phyloP scores from a whole-genome alignment of 2,113 vertebrate species.

The Carassius gibelio region DNA sequence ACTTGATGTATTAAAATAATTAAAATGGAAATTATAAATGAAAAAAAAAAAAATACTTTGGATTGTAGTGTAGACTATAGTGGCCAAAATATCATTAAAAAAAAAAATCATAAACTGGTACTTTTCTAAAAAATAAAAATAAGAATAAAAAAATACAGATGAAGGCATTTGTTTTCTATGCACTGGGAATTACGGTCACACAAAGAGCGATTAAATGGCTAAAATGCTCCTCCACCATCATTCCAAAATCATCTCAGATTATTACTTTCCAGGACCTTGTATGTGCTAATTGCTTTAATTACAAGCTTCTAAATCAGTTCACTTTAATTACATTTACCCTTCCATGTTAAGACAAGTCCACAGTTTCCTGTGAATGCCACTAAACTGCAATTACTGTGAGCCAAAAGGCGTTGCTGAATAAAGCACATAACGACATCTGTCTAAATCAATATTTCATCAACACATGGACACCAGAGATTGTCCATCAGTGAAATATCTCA shows the following conservation, averaged over 20 bases:
- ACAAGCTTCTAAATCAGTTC: constrained; percentile 67
- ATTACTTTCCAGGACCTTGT: constrained; percentile 69
- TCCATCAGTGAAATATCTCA: constrained; percentile 12
- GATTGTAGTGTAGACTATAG: too few species aligned
- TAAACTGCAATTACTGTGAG: constrained; percentile 68
- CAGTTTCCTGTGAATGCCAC: constrained; percentile 60
- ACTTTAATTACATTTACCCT: constrained; percentile 68
- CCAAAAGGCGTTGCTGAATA: constrained; percentile 50
- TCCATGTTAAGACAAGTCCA: constrained; percentile 63
- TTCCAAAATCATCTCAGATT: constrained; percentile 40
- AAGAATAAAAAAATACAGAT: too few species aligned
- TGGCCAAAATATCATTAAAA: too few species aligned
- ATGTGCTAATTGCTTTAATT: constrained; percentile 71
- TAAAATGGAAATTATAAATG: too few species aligned
- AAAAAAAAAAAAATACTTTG: too few species aligned
- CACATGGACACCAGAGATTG: constrained; percentile 31
- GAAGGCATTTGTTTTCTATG: not conserved
- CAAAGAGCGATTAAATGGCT: constrained; percentile 5
- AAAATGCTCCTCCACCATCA: constrained; percentile 14
- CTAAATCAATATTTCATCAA: constrained; percentile 59
- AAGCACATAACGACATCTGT: constrained; percentile 47
- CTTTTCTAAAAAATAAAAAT: not conserved
- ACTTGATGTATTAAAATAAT: too few species aligned
- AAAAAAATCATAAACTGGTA: not conserved
- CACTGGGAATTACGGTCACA: not conserved